These are phyloP conservation scores for Latrodectus hesperus DNA, from an alignment of 2,888 invertebrate genomes.

Conservation along the genomic window DNA sequence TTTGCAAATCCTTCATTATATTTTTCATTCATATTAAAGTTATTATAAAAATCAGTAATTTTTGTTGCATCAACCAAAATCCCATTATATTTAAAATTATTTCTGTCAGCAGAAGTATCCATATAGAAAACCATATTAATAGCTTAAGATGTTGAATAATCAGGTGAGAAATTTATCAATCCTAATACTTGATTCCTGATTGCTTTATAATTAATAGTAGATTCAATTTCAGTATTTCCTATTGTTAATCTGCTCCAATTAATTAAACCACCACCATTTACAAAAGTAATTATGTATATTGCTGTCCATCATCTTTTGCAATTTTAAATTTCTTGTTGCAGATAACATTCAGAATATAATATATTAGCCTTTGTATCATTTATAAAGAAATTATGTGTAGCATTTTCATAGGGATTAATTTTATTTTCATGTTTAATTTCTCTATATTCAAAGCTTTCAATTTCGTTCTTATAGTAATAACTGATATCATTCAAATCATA, in stretches of 20 bases:
- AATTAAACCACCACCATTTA: background rate
- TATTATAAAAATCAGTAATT: background rate
- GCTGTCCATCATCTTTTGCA: background rate
- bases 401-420: background rate
- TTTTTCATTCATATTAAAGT: background rate
- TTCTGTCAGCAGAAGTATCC: background rate
- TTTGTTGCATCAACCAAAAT: background rate
- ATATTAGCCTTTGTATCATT: background rate
- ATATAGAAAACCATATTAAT: background rate
- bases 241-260: background rate
- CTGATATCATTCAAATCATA: background rate
- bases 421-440: background rate
- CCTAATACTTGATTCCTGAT: background rate
- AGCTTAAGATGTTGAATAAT: background rate
- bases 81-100: background rate
- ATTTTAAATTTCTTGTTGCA: background rate
- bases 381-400: background rate
- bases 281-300: background rate
- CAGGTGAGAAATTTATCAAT: background rate
- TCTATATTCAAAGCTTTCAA: background rate
- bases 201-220: background rate
- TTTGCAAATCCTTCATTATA: background rate
- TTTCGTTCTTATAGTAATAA: background rate
- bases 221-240: background rate
- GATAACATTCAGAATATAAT: background rate